Evolutionary conservation across 2,113 vertebrate species (phyloP).

Genomic region (Notothenia coriiceps): DNA sequence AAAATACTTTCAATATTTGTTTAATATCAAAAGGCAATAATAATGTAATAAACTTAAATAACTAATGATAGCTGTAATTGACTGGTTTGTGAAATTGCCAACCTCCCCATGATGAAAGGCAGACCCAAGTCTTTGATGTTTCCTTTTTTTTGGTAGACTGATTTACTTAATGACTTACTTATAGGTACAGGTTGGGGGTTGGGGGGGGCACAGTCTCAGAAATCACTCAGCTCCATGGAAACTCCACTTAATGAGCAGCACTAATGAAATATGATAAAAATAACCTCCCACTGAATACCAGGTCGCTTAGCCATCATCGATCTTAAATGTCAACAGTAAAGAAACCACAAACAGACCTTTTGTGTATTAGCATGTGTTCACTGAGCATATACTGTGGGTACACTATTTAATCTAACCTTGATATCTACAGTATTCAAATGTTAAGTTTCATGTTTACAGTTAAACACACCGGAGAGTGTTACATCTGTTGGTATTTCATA

Average conservation of each 20-base stretch:
- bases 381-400: background rate
- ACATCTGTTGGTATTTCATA: background rate
- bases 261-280: conserved; percentile 76
- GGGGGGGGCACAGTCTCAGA: conserved; percentile 31
- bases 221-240: conserved; percentile 58
- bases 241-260: conserved; percentile 66
- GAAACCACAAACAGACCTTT: conserved; percentile 52
- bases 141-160: conserved; percentile 12
- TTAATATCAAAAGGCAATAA: background rate
- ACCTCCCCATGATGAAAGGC: conserved; percentile 78
- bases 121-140: conserved; percentile 75
- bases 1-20: background rate
- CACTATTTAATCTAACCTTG: conserved; percentile 9
- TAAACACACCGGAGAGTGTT: conserved; percentile 3
- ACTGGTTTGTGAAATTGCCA: conserved; percentile 73
- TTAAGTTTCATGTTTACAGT: conserved; percentile 7
- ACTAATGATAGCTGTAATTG: conserved; percentile 67
- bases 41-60: conserved; percentile 12
- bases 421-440: conserved; percentile 1
- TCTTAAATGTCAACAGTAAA: conserved; percentile 72
- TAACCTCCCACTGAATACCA: conserved; percentile 53
- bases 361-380: conserved; percentile 7
- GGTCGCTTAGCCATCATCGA: conserved; percentile 34
- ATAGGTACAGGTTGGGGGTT: conserved; percentile 41
- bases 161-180: background rate